Evolutionary conservation across 1,140 invertebrate species (phyloP), one percentile per base, ranked within the genome.

Genomic region (Drosophila melanica): DNA sequence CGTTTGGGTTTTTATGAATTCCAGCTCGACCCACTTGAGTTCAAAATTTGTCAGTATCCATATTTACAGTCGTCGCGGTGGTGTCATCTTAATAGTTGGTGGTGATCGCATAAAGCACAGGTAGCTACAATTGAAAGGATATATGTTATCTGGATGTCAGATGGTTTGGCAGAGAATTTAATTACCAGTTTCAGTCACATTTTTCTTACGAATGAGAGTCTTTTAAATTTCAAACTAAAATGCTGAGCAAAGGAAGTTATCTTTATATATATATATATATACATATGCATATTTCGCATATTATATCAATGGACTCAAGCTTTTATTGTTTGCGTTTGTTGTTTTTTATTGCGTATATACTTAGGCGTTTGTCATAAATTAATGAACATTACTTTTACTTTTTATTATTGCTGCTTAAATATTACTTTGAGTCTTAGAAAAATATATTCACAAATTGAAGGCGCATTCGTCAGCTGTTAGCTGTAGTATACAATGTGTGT

Each of bases 371-470:
- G 69, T 67, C 45, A 67, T 72, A 72, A 72, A 59, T 72, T 67
- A 67, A 57, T 30, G n/a, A 57, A 37, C n/a, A 37, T 33, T 65
- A 57, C 9, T 6, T 68, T 76, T 79, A 77, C 57, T 55, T 45
- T 63, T 50, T 16, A 33, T 59, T 59, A 63, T 70, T 66, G 44
- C 35, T 47, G 35, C 30, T 70, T 65, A 41, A 23, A 44, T 20
- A 48, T 11, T 37, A 62, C 4, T 12, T 18, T 59, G 51, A 54
- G 12, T 33, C 37, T 67, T 72, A 60, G 1, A 84, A 70, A 60
- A 77, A 70, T 51, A 75, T 71, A 87, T 86, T 82, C 81, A 87
- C 84, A 87, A 87, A 78, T 82, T 72, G 45, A 85, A 87, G 75
- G 82, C 81, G 77, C 81, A 55, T 73, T 69, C 42, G 66, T 84